Base-by-base conservation (phyloP, 1,140 invertebrate species). In the Drosophila sucinea region DNA sequence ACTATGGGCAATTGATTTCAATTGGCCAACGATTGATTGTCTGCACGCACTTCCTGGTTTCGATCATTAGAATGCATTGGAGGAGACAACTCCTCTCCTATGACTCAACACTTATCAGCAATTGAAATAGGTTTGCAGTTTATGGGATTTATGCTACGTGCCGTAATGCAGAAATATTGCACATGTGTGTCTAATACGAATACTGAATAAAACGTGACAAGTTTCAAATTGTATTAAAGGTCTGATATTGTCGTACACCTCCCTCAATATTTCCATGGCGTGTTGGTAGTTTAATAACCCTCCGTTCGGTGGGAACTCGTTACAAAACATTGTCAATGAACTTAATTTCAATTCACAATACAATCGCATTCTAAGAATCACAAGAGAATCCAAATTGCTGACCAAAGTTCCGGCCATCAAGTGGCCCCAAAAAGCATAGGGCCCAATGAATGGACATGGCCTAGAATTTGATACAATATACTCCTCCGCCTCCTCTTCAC, bases 31-130 rank as follows among this genome's bases (percentile, higher is more conserved):
- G 66, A 78, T 75, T 65, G 71, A 69, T 66, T 61, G 61, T 66
- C 47, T 84, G 84, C 80, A 87, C 83, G 84, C 84, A 87, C 84
- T 87, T 87, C 83, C 84, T 87, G 83, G 84, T 89, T 17, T 29
- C 73, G 62, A 73, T 35, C 68, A 89, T 87, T 87, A 80, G 80
- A 87, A 87, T 89, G 77, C 84, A 87, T 72, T 89, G 77, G 84
- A 70, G 44, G 23, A 38, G 35, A 7, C 35, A 38, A 38, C 23
- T 51, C 25, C 8, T 7, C 44, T 51, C n/a, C 51, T 27, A 63
- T 30, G 41, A 72, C 69, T 71, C 69, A 67, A 71, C 60, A 17
- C 17, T 17, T 68, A 71, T 73, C 29, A 40, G 55, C 54, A 65
- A 60, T 55, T 44, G 66, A 70, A 65, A 55, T 27, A 58, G 64